Evolutionary conservation across 2,797 vertebrate species (phyloP), one percentile per base, ranked within the genome.

Genomic region (Gymnoscopelus braueri): DNA sequence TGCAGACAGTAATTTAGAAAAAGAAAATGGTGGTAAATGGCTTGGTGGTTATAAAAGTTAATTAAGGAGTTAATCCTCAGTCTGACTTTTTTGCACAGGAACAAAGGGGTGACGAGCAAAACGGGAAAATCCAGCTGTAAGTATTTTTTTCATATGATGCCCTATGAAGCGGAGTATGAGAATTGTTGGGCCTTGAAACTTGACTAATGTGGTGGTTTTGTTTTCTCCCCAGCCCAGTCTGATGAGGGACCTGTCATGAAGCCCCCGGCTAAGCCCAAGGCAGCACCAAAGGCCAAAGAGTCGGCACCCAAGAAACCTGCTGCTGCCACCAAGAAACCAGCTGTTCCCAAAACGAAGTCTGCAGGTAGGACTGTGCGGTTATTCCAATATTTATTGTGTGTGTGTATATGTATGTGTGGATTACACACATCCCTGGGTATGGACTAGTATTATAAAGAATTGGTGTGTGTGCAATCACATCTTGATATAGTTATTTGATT

Each of bases 261-360:
- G 69, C 82, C 86, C 32, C 58, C 91, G 5, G 55, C 61, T 66
- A 79, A 88, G 48, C 59, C 83, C 0, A 93, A 86, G 64, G 60
- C 69, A 12, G 59, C 52, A 5, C 47, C 55, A 10, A 67, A 67
- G 80, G 44, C 87, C 60, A 93, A 90, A 80, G 74, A 65, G 49
- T 64, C 84, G 1, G 86, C 69, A 0, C 65, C 83, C 5, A 93
- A 91, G 71, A 93, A 93, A 67, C 2, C 80, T 1, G 60, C 89
- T 5, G 56, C 89, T 0, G 59, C 74, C 35, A 67, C 74, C 35
- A 67, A 89, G 71, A 95, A 95, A 84, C 87, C 92, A 49, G 76
- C 84, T 2, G 72, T 71, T 2, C 55, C 90, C 12, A 90, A 84
- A 66, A 96, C 95, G 84, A 96, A 94, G 74, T 67, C 84, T 23